Evolutionary conservation across 2,888 invertebrate genomes (phyloP).

Genomic region (Macrophya alboannulata): DNA sequence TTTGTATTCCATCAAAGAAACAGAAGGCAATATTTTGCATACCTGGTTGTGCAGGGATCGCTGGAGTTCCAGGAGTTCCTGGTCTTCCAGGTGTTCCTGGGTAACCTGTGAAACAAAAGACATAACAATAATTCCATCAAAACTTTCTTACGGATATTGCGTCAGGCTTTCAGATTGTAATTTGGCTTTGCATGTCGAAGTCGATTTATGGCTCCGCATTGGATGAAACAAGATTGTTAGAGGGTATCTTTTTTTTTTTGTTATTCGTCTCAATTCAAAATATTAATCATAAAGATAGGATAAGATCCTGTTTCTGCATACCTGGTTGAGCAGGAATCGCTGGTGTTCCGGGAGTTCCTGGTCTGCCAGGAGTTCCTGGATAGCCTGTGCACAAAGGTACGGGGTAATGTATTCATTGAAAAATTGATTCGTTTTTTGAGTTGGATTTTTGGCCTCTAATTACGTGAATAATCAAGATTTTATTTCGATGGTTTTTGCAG

Average conservation of each 20-base stretch:
- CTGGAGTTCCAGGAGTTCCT: conserved; percentile 63
- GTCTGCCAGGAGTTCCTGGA: conserved; percentile 62
- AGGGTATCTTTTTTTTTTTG: no score
- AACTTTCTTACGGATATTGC: not conserved
- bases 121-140: not conserved
- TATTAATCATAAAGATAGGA: not conserved
- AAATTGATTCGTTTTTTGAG: not conserved
- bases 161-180: not conserved
- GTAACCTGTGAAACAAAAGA: conserved; percentile 56
- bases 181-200: not conserved
- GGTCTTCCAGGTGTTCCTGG: conserved; percentile 60
- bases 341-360: conserved; percentile 72
- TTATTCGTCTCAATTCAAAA: not conserved
- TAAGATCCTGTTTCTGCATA: conserved; percentile 16
- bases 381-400: conserved; percentile 66
- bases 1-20: not conserved
- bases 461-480: no score
- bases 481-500: no score
- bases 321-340: conserved; percentile 68
- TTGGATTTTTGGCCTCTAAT: no score
- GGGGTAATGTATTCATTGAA: no score
- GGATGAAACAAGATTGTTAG: not conserved
- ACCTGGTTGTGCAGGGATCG: conserved; percentile 57
- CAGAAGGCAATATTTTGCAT: no score
- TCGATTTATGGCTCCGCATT: not conserved